phyloP scores from a whole-genome alignment of 1,140 invertebrate species.

The Manduca sexta region DNA sequence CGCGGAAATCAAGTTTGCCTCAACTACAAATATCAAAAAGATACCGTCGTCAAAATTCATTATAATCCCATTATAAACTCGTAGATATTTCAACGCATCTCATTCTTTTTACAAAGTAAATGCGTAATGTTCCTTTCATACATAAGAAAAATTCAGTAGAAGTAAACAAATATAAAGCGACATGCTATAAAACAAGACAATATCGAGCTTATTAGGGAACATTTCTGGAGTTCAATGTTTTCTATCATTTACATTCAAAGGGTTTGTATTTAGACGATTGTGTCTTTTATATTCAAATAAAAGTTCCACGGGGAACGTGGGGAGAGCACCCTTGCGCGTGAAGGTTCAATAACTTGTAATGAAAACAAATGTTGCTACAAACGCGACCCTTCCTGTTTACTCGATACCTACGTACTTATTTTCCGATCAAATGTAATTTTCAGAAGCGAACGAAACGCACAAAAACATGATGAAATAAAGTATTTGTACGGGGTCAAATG shows the following conservation, averaged over 20 bases:
- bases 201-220: too few species aligned
- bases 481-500: not conserved
- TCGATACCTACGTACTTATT: constrained; percentile 35
- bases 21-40: too few species aligned
- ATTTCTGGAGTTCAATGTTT: not conserved
- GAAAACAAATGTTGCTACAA: constrained; percentile 54
- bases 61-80: too few species aligned
- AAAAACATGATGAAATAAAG: constrained; percentile 2
- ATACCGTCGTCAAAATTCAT: too few species aligned
- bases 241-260: constrained; percentile 8
- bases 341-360: constrained; percentile 43
- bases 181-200: too few species aligned
- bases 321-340: constrained; percentile 17
- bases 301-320: constrained; percentile 12
- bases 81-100: too few species aligned
- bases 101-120: too few species aligned
- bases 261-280: constrained; percentile 9
- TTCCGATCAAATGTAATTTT: constrained; percentile 37
- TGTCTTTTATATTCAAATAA: constrained; percentile 29
- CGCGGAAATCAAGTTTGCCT: too few species aligned
- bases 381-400: constrained; percentile 42
- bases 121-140: too few species aligned
- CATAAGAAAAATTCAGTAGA: too few species aligned
- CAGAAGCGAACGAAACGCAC: constrained; percentile 14
- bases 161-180: too few species aligned